Conservation (phyloP, 1,140 invertebrate genomes). For the Trachymyrmex cornetzi region DNA sequence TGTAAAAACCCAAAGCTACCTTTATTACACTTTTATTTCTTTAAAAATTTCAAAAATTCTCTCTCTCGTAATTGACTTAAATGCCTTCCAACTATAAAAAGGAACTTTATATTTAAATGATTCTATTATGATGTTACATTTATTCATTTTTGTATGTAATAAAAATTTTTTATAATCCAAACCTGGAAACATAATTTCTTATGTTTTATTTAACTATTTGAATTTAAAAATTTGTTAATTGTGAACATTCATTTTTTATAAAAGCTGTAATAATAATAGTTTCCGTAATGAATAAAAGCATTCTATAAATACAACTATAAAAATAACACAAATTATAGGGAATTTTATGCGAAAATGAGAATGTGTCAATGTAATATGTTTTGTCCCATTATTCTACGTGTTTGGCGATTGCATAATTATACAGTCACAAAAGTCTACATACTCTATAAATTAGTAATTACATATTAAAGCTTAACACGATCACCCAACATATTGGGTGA, state of each 20-base stretch:
- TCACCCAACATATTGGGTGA: slow-evolving; percentile 23
- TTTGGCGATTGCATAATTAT: slow-evolving; percentile 21
- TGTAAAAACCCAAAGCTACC: background rate
- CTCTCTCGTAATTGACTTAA: background rate
- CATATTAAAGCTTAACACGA: slow-evolving; percentile 29
- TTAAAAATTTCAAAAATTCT: too few relatives aligned
- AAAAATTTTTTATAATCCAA: slow-evolving; percentile 5
- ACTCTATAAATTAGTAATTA: slow-evolving; percentile 28
- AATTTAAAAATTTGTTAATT: slow-evolving; percentile 1
- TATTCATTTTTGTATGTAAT: background rate
- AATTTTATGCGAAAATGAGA: background rate
- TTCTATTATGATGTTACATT: background rate
- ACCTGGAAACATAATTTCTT: background rate
- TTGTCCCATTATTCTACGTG: background rate
- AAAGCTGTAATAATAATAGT: background rate
- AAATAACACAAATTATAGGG: slow-evolving; percentile 5
- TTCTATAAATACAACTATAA: background rate
- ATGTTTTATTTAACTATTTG: background rate
- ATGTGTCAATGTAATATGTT: slow-evolving; percentile 7
- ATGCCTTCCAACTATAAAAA: background rate
- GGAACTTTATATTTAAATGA: slow-evolving; percentile 5
- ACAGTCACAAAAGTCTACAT: slow-evolving; percentile 21
- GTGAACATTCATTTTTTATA: background rate
- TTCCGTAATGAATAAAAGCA: background rate
- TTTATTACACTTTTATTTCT: background rate